Evolutionary conservation across 2,113 vertebrate genomes (phyloP).

Genomic region (Todiramphus chloris): DNA sequence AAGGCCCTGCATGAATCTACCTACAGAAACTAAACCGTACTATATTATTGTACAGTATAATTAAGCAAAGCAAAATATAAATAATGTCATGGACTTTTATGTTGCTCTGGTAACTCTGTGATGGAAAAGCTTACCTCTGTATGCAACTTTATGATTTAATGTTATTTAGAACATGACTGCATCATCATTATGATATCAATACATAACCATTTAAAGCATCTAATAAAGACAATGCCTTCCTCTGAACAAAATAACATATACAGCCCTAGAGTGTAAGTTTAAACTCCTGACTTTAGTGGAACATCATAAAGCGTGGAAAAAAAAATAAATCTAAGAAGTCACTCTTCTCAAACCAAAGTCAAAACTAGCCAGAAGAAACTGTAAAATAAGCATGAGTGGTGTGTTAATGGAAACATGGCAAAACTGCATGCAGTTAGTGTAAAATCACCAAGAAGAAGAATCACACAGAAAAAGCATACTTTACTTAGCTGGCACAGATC

Average conservation of each 20-base stretch:
- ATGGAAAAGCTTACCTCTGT: slow-evolving; percentile 15
- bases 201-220: neutral
- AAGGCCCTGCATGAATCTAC: neutral
- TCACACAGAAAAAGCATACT: slow-evolving; percentile 50
- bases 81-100: neutral
- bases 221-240: neutral
- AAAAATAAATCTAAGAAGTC: neutral
- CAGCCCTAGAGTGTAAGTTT: neutral
- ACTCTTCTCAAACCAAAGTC: slow-evolving; percentile 18
- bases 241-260: neutral
- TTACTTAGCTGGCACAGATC: slow-evolving; percentile 62
- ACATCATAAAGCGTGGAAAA: neutral
- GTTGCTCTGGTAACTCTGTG: neutral
- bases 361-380: slow-evolving; percentile 3
- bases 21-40: neutral
- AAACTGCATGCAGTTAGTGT: slow-evolving; percentile 76
- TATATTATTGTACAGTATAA: neutral
- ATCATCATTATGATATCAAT: neutral
- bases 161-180: neutral
- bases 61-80: slow-evolving; percentile 12
- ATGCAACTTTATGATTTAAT: neutral
- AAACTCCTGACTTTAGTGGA: neutral
- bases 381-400: slow-evolving; percentile 18
- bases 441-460: slow-evolving; percentile 68
- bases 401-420: slow-evolving; percentile 69